Base-by-base conservation (phyloP, 2,113 vertebrate genomes). In the Nesogale talazaci region DNA sequence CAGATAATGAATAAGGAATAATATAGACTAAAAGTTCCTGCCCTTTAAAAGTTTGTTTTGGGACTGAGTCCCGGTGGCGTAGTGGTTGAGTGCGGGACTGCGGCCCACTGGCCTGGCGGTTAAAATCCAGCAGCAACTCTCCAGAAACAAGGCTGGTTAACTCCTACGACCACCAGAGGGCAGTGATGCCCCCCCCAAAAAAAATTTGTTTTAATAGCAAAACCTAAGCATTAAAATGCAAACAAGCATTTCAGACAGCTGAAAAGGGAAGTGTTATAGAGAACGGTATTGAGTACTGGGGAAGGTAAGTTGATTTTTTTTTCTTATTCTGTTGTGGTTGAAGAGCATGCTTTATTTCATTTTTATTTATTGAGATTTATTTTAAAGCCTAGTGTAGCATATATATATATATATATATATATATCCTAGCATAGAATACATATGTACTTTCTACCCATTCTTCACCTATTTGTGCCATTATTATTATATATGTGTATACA, bases 361-460 rank as follows among this genome's bases (percentile, higher is more conserved):
- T 92, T 94, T 46, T 36, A 79, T 27, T 25, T 25, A 80, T 42
- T 65, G 11, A 85, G 40, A 27, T 42, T 80, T 89, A 9, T 92
- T 86, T 84, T 46, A 27, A 78, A 25, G 40, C 25, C 59, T 78
- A 88, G 65, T 23, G 42, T 52, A 52, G 46, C 10, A 52, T 52
- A 52, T 52, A 52, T 52, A 52, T 52, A 52, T 52, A 46, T 46
- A 46, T 46, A 46, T 46, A 46, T 46, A 46, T 46, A 46, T 46
- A 52, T 52, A 52, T 52, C 46, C 46, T 52, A 52, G 46, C 46
- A 11, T 52, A 52, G 46, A 52, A 52, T 52, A 52, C 14, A 52
- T 52, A 52, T 12, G 2, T 52, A 52, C 46, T 52, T 52, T 52
- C 10, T 52, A 52, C 46, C 46, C 46, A 52, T 52, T 52, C 46